Conservation (phyloP, 2,113 vertebrate species). For the Progne subis region DNA sequence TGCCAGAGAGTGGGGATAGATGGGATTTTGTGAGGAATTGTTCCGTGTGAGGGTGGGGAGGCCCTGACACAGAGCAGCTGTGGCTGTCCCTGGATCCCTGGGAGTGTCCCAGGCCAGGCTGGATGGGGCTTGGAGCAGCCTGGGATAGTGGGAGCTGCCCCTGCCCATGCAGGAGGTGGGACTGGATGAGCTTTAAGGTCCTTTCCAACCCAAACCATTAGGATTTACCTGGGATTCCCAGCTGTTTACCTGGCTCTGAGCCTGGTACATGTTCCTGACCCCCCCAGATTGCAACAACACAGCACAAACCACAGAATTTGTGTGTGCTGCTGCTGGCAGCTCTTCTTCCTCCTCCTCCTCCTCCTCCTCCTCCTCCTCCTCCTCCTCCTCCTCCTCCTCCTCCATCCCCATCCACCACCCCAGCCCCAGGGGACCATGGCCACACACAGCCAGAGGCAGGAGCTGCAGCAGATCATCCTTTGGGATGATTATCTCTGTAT, state of each 20-base stretch:
- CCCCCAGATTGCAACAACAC: not conserved
- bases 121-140: accelerated
- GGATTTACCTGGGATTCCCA: not conserved
- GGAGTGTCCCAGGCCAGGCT: accelerated
- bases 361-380: no score
- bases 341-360: no score
- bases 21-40: not conserved
- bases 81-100: not conserved
- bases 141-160: not conserved
- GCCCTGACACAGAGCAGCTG: not conserved
- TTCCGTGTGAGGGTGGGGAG: accelerated
- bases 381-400: not conserved
- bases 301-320: not conserved
- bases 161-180: not conserved
- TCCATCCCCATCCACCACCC: not conserved
- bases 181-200: not conserved
- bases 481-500: not conserved
- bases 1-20: accelerated
- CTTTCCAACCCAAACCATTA: not conserved
- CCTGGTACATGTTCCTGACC: not conserved
- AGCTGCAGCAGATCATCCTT: not conserved
- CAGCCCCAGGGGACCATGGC: accelerated
- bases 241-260: not conserved
- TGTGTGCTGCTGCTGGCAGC: not conserved
- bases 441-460: not conserved